Base-by-base conservation (phyloP, 2,888 invertebrate species). In the Uloborus plumipes region DNA sequence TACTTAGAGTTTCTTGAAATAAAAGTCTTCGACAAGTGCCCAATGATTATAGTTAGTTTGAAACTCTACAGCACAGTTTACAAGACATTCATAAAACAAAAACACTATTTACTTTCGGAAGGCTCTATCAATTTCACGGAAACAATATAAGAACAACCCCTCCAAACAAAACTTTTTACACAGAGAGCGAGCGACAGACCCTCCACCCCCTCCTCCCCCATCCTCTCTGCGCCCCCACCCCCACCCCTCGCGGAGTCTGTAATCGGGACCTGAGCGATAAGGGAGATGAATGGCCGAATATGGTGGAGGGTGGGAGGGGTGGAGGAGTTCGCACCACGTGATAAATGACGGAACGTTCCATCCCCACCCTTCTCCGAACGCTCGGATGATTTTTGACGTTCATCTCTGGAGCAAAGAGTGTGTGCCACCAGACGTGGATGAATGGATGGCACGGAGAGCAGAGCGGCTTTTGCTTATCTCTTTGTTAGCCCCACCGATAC, bases 361-460 rank as follows among this genome's bases (percentile, higher is more conserved):
- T 49, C 50, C 53, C 59, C 69, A 20, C 26, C n/a, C 50, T 15
- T 49, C 69, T 20, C 53, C 67, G 26, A 26, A 78, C 49, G 58
- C 73, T 67, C 62, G 73, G 79, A 66, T 74, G 80, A 81, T 81
- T 81, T 81, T 81, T 81, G 80, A 81, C 80, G 80, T 69, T 47
- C 67, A 55, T 53, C 50, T 50, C 50, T 51, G 39, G 66, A 64
- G 39, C 47, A 64, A 64, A 18, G 65, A 53, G 71, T 58, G 18
- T 22, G 59, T 18, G 65, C 66, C 66, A 51, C 50, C 59, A 76
- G 77, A 77, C 71, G 77, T 70, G 77, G 77, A 77, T 77, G 77
- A 77, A 77, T 77, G 77, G 71, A 20, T 61, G 31, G 61, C 71
- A 71, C 18, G 39, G 53, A 58, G 66, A 65, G 66, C 53, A 72